Conservation (phyloP, 2,797 vertebrate genomes). For the Otolemur crassicaudatus region DNA sequence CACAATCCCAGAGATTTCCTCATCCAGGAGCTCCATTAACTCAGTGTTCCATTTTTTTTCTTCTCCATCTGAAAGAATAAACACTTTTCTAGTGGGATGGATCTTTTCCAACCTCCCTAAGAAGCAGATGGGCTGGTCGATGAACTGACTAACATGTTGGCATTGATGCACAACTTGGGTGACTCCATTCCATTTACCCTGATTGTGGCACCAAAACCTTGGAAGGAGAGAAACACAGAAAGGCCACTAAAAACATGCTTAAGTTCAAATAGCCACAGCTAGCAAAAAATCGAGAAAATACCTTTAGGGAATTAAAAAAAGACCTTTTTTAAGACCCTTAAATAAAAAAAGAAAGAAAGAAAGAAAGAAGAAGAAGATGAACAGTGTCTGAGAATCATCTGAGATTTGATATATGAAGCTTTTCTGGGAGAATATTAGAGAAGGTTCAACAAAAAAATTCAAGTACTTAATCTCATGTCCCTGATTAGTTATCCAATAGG, state of each 20-base stretch:
- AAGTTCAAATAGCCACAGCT: neutral
- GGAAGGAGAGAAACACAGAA: too few relatives aligned
- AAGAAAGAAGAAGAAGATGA: neutral
- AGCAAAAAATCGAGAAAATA: neutral
- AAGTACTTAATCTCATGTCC: neutral
- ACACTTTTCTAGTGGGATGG: conserved; percentile 92
- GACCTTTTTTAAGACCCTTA: neutral
- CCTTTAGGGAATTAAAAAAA: neutral
- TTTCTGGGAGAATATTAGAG: neutral
- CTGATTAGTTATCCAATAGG: neutral
- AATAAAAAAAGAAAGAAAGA: neutral
- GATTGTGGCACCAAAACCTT: too few relatives aligned
- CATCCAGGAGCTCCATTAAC: conserved; percentile 92
- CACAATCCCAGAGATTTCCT: conserved; percentile 93
- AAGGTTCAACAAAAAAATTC: neutral
- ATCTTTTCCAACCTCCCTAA: too few relatives aligned
- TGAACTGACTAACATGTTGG: too few relatives aligned
- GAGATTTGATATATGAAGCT: neutral
- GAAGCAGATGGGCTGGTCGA: too few relatives aligned
- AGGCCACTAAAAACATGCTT: neutral
- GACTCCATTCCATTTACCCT: too few relatives aligned
- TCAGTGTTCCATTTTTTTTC: conserved; percentile 93
- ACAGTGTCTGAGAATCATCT: conserved; percentile 4
- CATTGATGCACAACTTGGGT: too few relatives aligned
- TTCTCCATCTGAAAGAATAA: conserved; percentile 93